Percentiles rank a stretch among this genome's conserved stretches.
These are phyloP conservation scores for Phodopus roborovskii DNA, from an alignment of 2,113 vertebrate species.

Conservation along the genomic window DNA sequence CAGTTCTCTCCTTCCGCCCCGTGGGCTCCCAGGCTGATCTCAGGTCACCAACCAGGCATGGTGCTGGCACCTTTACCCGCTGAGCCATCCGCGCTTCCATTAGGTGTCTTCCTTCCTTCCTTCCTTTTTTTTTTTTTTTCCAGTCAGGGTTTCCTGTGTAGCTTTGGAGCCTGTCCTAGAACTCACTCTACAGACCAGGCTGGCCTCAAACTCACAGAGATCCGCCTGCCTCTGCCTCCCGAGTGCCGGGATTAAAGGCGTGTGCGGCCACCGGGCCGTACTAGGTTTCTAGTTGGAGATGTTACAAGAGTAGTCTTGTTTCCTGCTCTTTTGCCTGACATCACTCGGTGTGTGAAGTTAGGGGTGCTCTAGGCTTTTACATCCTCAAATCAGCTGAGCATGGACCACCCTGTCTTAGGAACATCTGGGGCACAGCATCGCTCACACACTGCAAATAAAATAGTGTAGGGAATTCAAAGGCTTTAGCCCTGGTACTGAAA, in stretches of 20 bases:
- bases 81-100: background rate
- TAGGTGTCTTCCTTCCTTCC: too few relatives aligned
- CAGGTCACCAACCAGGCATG: too few relatives aligned
- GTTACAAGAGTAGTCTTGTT: background rate
- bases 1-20: background rate
- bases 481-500: background rate
- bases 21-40: background rate
- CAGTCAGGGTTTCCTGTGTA: too few relatives aligned
- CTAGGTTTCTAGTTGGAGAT: background rate
- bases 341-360: background rate
- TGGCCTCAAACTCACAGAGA: too few relatives aligned
- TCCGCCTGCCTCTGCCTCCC: too few relatives aligned
- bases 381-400: background rate
- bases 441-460: background rate
- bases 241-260: too few relatives aligned
- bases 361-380: background rate
- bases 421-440: fast-evolving
- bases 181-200: too few relatives aligned
- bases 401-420: background rate
- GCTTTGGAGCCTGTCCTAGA: too few relatives aligned
- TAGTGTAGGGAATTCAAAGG: background rate
- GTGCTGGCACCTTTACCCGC: background rate
- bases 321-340: background rate
- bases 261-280: too few relatives aligned
- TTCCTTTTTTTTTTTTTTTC: too few relatives aligned